phyloP scores from a whole-genome alignment of 1,140 invertebrate species.

The Goniozus legneri region DNA sequence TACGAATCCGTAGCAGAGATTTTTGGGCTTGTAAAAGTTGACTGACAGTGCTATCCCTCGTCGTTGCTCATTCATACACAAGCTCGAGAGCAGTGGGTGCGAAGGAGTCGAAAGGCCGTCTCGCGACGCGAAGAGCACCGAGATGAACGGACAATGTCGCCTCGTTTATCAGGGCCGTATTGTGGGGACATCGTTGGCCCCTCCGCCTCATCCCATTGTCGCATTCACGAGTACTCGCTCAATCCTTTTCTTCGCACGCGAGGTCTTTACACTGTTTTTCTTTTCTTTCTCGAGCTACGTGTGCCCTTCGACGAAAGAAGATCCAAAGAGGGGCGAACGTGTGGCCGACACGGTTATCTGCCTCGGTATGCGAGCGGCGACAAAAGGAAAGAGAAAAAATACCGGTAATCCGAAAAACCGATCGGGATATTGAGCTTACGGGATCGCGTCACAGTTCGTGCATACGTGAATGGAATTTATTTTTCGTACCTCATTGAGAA shows the following conservation, averaged over 20 bases:
- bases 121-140: neutral
- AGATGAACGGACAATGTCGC: slow-evolving; percentile 32
- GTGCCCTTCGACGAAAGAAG: too few species aligned
- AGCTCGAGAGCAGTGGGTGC: neutral
- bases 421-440: too few species aligned
- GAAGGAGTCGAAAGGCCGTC: neutral
- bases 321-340: too few species aligned
- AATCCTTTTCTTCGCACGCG: slow-evolving; percentile 51
- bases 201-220: slow-evolving; percentile 51
- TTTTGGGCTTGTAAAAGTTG: slow-evolving; percentile 18
- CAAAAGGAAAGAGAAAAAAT: too few species aligned
- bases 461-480: too few species aligned
- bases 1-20: neutral
- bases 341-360: too few species aligned
- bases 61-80: too few species aligned
- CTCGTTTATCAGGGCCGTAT: slow-evolving; percentile 39
- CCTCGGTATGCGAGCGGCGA: slow-evolving; percentile 15
- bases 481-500: too few species aligned
- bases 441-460: too few species aligned
- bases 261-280: slow-evolving; percentile 42
- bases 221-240: slow-evolving; percentile 45
- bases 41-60: slow-evolving; percentile 17
- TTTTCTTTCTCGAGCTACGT: slow-evolving; percentile 29
- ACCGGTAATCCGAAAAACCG: too few species aligned
- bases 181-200: slow-evolving; percentile 41